Conservation (phyloP, 2,888 invertebrate species). For the Ectemnius continuus region DNA sequence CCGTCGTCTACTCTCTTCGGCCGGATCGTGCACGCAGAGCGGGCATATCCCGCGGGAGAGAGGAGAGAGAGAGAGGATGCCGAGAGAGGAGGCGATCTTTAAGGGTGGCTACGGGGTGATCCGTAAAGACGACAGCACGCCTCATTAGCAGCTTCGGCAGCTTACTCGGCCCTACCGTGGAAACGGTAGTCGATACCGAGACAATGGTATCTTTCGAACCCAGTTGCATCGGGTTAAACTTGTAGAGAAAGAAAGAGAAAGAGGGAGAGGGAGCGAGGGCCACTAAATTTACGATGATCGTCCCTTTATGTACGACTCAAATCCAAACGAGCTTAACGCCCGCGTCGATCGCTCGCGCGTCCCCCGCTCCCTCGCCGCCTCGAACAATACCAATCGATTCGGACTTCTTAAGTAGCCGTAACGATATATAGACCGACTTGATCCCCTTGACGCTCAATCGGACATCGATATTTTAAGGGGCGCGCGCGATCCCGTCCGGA, state of each 20-base stretch:
- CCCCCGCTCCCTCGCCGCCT: slow-evolving; percentile 24
- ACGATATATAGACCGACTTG: not conserved
- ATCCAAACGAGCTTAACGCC: slow-evolving; percentile 37
- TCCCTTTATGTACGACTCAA: slow-evolving; percentile 44
- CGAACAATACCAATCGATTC: slow-evolving; percentile 7
- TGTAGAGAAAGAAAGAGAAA: too few relatives aligned
- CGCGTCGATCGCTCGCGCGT: slow-evolving; percentile 36
- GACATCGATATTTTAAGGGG: slow-evolving; percentile 1
- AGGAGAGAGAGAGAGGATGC: too few relatives aligned
- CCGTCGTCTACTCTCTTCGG: slow-evolving; percentile 12
- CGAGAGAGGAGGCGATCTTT: too few relatives aligned
- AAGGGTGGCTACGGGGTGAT: slow-evolving; percentile 55
- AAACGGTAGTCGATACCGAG: slow-evolving; percentile 40
- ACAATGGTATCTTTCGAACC: slow-evolving; percentile 41
- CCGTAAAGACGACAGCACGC: slow-evolving; percentile 55
- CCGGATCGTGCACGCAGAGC: slow-evolving; percentile 32
- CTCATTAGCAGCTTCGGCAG: slow-evolving; percentile 48
- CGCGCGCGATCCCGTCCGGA: not conserved
- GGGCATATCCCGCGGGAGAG: slow-evolving; percentile 37
- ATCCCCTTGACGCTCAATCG: not conserved
- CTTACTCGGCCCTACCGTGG: slow-evolving; percentile 32
- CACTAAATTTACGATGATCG: slow-evolving; percentile 48
- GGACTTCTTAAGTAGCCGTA: not conserved
- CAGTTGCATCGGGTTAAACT: slow-evolving; percentile 9
- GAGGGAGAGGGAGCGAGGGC: not conserved